Evolutionary conservation across 2,888 invertebrate species (phyloP).

Genomic region (Orchesellides sinensis): DNA sequence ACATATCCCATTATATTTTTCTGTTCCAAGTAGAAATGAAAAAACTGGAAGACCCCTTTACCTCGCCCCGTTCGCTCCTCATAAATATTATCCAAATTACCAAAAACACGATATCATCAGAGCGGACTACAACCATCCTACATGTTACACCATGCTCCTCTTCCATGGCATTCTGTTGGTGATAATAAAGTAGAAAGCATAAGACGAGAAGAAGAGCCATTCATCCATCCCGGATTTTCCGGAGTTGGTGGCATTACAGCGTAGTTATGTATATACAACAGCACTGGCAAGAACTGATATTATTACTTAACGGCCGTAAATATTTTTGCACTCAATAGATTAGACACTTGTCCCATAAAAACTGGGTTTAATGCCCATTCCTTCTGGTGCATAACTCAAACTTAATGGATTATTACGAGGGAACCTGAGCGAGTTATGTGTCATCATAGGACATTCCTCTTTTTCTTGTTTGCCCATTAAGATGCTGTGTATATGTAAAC

Average conservation of each 20-base stretch:
- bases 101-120: conserved; percentile 3
- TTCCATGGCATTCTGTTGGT: neutral
- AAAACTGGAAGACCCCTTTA: neutral
- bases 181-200: neutral
- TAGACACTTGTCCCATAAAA: conserved; percentile 45
- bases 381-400: conserved; percentile 44
- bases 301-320: conserved; percentile 28
- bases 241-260: conserved; percentile 2
- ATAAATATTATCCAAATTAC: neutral
- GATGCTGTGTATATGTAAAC: too few species aligned
- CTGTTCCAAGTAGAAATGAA: too few species aligned
- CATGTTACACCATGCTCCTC: neutral
- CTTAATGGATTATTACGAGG: conserved; percentile 42
- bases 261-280: neutral
- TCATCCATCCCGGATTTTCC: conserved; percentile 6
- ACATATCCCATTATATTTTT: too few species aligned
- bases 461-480: neutral
- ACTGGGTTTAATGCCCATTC: conserved; percentile 43
- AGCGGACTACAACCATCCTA: too few species aligned
- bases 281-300: neutral
- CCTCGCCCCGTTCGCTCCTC: neutral
- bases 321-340: conserved; percentile 50
- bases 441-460: neutral
- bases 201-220: neutral
- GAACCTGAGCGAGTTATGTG: conserved; percentile 8